These are phyloP conservation scores for Sebastes taczanowskii DNA, from an alignment of 2,797 vertebrate species.

Conservation along the genomic window DNA sequence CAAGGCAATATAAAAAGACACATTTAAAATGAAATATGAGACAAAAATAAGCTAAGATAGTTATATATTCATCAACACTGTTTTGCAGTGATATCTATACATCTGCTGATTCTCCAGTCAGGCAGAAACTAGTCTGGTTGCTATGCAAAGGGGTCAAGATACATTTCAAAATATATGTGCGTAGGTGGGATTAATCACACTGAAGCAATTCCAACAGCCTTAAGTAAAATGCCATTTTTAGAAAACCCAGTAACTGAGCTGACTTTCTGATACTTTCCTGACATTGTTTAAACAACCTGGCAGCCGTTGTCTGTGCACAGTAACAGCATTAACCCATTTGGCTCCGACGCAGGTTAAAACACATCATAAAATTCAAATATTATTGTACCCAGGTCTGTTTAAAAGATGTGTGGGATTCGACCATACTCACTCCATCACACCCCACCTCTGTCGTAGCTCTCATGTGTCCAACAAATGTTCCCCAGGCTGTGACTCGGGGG, in stretches of 20 bases:
- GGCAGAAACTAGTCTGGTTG: slow-evolving; percentile 17
- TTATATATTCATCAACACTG: slow-evolving; percentile 10
- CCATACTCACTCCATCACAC: slow-evolving; percentile 19
- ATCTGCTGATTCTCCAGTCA: slow-evolving; percentile 23
- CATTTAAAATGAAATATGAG: neutral
- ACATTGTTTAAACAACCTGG: slow-evolving; percentile 16
- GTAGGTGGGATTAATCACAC: slow-evolving; percentile 10
- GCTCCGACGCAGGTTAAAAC: slow-evolving; percentile 2
- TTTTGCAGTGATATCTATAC: slow-evolving; percentile 6
- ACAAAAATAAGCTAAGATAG: neutral
- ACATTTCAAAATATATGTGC: slow-evolving; percentile 8
- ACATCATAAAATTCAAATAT: neutral
- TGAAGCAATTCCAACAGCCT: slow-evolving; percentile 15
- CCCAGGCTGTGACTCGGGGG: slow-evolving; percentile 40
- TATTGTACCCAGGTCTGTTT: neutral
- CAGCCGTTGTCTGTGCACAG: neutral
- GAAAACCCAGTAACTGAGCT: neutral
- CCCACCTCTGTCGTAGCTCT: slow-evolving; percentile 22
- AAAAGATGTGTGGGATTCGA: slow-evolving; percentile 5
- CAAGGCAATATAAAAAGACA: neutral
- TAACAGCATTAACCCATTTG: slow-evolving; percentile 1
- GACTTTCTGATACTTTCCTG: neutral
- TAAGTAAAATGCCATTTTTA: neutral
- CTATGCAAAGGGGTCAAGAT: slow-evolving; percentile 6
- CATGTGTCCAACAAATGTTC: slow-evolving; percentile 82